Evolutionary conservation across 2,113 vertebrate genomes (phyloP), one percentile per base, ranked within the genome.

Genomic region (Numenius arquata): DNA sequence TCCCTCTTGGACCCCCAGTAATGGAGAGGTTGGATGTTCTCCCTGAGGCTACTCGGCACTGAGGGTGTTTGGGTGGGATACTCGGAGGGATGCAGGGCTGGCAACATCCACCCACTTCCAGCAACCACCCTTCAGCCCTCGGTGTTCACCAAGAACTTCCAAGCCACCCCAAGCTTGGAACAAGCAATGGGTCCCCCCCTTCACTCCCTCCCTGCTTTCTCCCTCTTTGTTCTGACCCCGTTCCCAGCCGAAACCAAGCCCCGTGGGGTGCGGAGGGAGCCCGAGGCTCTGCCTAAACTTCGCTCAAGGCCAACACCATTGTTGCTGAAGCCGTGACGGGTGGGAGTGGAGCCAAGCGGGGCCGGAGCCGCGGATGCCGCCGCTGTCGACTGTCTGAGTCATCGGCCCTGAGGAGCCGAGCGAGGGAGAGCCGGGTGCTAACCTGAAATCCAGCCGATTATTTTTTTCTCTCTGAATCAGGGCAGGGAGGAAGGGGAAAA

Each of bases 111-210:
- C 36, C 40, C 15, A 0, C 15, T 32, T 21, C 66, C 91, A 80
- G 53, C 78, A 55, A 25, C 0, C 2, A n/a, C 16, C 12, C 30
- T 26, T 15, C 53, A 50, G 32, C 45, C 58, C 67, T 29, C 0
- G 0, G 27, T 6, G 36, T 4, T 47, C 71, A 22, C 21, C 48
- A 19, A 11, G 14, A 6, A 1, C 32, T 6, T 9, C 19, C 2
- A 15, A 80, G 12, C 7, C 16, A 19, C 66, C 6, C 0, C 41
- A 0, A 0, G 2, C 0, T 48, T 36, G 19, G 63, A 26, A 30
- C 23, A 4, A 17, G 32, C 0, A 4, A 48, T 2, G 48, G 15
- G 20, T 27, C 8, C 20, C 11, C 47, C 13, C 3, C 23, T 76
- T 78, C 5, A 0, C 36, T 87, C 36, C 52, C 38, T 91, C 40